Base-by-base conservation (phyloP, 1,140 invertebrate species). In the Caenorhabditis inopinata region DNA sequence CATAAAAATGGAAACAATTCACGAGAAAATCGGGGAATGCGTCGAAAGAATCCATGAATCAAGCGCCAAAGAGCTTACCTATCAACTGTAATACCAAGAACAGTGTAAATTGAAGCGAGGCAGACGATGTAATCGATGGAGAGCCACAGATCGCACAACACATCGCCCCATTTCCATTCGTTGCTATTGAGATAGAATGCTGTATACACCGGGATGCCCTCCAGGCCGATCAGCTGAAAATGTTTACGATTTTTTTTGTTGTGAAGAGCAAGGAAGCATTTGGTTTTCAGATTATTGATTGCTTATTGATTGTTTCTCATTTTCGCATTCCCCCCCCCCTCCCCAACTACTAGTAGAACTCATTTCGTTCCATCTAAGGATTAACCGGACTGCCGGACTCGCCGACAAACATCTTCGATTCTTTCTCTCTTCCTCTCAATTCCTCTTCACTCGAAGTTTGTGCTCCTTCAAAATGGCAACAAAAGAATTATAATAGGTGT, bases 121-220 rank as follows among this genome's bases (percentile, higher is more conserved):
- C 97, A 99, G 1, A 98, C 96, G 5, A 96, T 98, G 90, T 98
- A 99, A 90, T 99, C 97, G 21, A 98, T 94, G 0, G 96, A 97
- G 0, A 99, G 91, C 97, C 97, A 99, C 38, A 99, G 91, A 90
- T 99, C 97, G 89, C 97, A 99, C 0, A 98, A 91, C 76, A 98
- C 92, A 12, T 95, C 93, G 18, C 97, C 96, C 62, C 99, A 91
- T 87, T 97, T 94, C 97, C 97, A 99, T 86, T 95, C 94, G 23
- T 95, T 94, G 29, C 94, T 94, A 14, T 89, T 84, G 74, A 99
- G 90, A 48, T 98, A 93, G 90, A 99, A 99, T 48, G 85, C 85
- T 91, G 85, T 93, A 92, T 96, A 93, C 78, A 92, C 90, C 9
- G 91, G 91, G 89, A 92, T 91, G 2, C 90, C 92, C 82, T 92